Base-by-base conservation (phyloP, 2,113 vertebrate species). In the Semicossyphus pulcher region DNA sequence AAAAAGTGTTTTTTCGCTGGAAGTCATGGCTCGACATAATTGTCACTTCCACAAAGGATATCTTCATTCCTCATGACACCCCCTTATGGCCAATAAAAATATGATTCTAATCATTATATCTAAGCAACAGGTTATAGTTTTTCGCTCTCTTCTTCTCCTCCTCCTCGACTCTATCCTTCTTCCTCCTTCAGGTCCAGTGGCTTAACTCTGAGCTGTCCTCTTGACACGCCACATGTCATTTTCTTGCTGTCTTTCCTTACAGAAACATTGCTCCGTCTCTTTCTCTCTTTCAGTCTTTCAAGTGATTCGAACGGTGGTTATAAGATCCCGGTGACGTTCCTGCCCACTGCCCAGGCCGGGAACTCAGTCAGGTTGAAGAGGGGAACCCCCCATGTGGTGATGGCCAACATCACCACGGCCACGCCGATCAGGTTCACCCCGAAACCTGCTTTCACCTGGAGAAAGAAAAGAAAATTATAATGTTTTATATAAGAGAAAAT, bases 341-440 rank as follows among this genome's bases (percentile, higher is more conserved):
- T 88, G 70, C 89, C 87, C 18, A 68, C 53, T 1, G 96, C 96
- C 98, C 98, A 99, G 63, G 87, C 89, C 18, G 98, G 98, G 67
- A 97, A 99, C 45, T 92, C 93, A 3, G 94, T 91, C 88, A 99
- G 86, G 66, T 96, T 93, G 88, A 99, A 99, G 42, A 99, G 97
- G 14, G 94, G 95, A 31, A 95, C 92, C 16, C 98, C 98, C 98
- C 98, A 99, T 0, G 97, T 99, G 71, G 95, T 96, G 88, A 99
- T 98, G 70, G 97, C 98, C 86, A 99, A 90, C 94, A 95, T 98
- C 57, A 99, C 97, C 54, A 97, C 95, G n/a, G 93, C 91, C 66
- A 99, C 89, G 0, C 98, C 98, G 25, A 99, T 98, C 66, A 99
- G 88, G 74, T 99, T 99, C 85, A 99, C 96, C 48, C 98, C 98